Base-by-base conservation (phyloP, 2,888 invertebrate genomes). In the Ophion costatus region DNA sequence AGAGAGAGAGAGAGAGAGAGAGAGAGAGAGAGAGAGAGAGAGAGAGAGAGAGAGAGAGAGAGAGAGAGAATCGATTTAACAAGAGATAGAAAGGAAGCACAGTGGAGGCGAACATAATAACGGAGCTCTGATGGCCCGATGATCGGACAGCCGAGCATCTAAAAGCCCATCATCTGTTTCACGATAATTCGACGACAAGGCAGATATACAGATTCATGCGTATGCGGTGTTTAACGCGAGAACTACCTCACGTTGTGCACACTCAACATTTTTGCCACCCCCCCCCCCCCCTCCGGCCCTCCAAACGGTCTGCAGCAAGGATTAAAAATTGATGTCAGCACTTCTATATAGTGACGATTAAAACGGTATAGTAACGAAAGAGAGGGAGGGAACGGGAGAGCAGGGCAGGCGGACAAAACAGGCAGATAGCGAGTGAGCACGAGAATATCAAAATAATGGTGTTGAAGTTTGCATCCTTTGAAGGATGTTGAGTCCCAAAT, bases 61-160 rank as follows among this genome's bases (percentile, higher is more conserved):
- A 73, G 61, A 80, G 78, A 11, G 73, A 69, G 69, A 24, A 33
- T 57, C 73, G 73, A 66, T 73, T 73, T 42, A 66, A 61, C 29
- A 45, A 74, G 74, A 80, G 66, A 67, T n/a, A 45, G 59, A 45
- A 67, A 24, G 74, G 73, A 63, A 51, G 64, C 24, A 17, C 33
- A 38, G 42, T 81, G 82, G 80, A 85, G 86, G 82, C 77, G 85
- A 85, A 80, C 78, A 71, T 57, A 82, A 84, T 84, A 88, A 87
- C 86, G 75, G 84, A 82, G 78, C 67, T 69, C 63, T 66, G 74
- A 82, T 73, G 67, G 73, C 42, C 45, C 67, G 70, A 82, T 77
- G 67, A 59, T 66, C 82, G 66, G 78, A 56, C 77, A 73, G 71
- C 67, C 59, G 73, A 67, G 82, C 74, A 78, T 74, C 73, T 51